A percentile compares a stretch with the other conserved stretches of the same genome.
These are phyloP conservation scores for Stercorarius parasiticus DNA, from an alignment of 2,113 vertebrate species.

Conservation along the genomic window DNA sequence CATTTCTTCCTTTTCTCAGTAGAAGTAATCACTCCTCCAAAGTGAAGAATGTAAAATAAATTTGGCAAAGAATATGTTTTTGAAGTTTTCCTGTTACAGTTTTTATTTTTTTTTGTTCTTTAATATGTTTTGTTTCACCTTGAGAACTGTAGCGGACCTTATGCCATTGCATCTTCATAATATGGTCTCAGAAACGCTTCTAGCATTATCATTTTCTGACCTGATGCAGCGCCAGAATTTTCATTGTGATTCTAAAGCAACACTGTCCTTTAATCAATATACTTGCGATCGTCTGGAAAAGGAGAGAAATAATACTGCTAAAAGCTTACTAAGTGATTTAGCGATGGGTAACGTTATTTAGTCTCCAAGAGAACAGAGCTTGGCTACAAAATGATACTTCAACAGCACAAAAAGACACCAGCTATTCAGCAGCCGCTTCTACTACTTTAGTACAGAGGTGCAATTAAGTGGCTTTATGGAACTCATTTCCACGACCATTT, in stretches of 20 bases:
- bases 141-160: not conserved
- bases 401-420: not conserved
- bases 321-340: not conserved
- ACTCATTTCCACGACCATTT: not conserved
- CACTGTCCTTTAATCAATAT: not conserved
- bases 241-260: not conserved
- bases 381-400: not conserved
- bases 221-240: not conserved
- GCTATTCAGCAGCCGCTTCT: not conserved
- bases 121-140: not conserved
- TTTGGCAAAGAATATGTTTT: not conserved
- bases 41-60: not conserved
- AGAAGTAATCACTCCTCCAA: not conserved
- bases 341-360: not conserved
- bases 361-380: not conserved
- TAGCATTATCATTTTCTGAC: not conserved
- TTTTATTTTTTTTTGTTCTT: not conserved
- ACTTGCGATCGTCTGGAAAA: not conserved
- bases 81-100: not conserved
- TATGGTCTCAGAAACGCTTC: not conserved
- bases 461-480: not conserved
- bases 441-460: not conserved
- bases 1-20: not conserved
- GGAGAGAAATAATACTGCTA: not conserved
- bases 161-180: not conserved